These are phyloP conservation scores for Leptoteleia sp. DNA, from an alignment of 1,140 invertebrate species.

Conservation along the genomic window DNA sequence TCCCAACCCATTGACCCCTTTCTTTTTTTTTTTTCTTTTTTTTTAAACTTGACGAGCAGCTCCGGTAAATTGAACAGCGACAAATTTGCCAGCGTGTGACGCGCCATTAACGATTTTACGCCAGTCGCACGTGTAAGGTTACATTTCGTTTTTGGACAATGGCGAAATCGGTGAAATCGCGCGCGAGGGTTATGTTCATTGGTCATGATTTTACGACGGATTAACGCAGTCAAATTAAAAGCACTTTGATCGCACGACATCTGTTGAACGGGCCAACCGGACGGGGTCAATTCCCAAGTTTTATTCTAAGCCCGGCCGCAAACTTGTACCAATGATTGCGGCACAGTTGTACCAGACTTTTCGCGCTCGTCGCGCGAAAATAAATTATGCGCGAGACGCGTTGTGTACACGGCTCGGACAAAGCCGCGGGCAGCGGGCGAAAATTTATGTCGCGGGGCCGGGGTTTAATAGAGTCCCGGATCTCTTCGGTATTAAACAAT, in stretches of 20 bases:
- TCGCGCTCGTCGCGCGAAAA: slow-evolving; percentile 21
- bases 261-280: slow-evolving; percentile 15
- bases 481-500: slow-evolving; percentile 57
- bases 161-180: slow-evolving; percentile 4
- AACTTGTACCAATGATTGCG: slow-evolving; percentile 14
- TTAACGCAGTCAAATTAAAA: slow-evolving; percentile 11
- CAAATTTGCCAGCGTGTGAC: too few relatives aligned
- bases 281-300: too few relatives aligned
- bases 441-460: slow-evolving; percentile 43
- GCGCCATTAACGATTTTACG: background rate
- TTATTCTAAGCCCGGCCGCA: background rate
- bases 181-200: slow-evolving; percentile 14
- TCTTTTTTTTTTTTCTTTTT: too few relatives aligned
- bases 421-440: slow-evolving; percentile 22
- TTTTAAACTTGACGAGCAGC: too few relatives aligned
- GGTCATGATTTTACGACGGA: slow-evolving; percentile 17
- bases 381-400: slow-evolving; percentile 42
- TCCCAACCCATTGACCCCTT: too few relatives aligned
- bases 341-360: slow-evolving; percentile 10
- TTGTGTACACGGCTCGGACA: slow-evolving; percentile 52
- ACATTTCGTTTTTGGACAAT: slow-evolving; percentile 7
- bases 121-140: background rate
- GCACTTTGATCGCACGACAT: slow-evolving; percentile 1
- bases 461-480: slow-evolving; percentile 39
- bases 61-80: too few relatives aligned